Percentiles rank a stretch among this genome's conserved stretches.
Conservation (phyloP, 1,140 invertebrate genomes). For the Bombus confusus region DNA sequence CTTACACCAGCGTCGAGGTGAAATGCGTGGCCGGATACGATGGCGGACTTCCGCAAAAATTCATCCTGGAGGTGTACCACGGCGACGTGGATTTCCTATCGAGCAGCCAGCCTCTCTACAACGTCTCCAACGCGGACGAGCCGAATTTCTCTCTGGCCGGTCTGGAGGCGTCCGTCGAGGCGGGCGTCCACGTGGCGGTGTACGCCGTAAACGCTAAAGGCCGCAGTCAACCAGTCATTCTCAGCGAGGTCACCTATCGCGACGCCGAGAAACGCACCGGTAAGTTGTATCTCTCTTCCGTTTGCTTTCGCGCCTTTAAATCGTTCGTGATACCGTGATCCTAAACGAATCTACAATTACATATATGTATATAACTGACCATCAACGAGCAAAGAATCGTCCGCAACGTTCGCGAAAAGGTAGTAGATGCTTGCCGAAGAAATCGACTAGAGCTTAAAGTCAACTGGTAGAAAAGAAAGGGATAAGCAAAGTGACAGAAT, state of each 20-base stretch:
- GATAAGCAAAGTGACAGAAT: slow-evolving; percentile 37
- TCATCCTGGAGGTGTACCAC: slow-evolving; percentile 90
- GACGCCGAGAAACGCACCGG: slow-evolving; percentile 92
- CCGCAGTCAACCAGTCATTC: slow-evolving; percentile 86
- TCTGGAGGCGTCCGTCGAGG: slow-evolving; percentile 86
- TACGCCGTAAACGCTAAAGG: slow-evolving; percentile 92
- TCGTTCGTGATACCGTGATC: too few species aligned
- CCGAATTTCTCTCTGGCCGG: slow-evolving; percentile 87
- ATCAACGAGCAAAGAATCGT: not conserved
- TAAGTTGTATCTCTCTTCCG: slow-evolving; percentile 76
- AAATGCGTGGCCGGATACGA: slow-evolving; percentile 90
- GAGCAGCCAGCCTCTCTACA: slow-evolving; percentile 83
- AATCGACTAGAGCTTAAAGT: not conserved
- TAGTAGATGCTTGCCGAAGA: not conserved
- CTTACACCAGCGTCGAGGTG: slow-evolving; percentile 88
- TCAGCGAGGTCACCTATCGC: slow-evolving; percentile 89
- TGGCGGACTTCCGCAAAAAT: slow-evolving; percentile 92
- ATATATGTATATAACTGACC: too few species aligned
- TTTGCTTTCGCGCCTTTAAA: not conserved
- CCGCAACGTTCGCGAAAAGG: not conserved
- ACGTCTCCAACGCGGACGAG: slow-evolving; percentile 85
- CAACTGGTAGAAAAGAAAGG: too few species aligned
- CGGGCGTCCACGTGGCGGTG: slow-evolving; percentile 88
- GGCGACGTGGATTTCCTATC: slow-evolving; percentile 79
- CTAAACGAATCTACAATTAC: too few species aligned